phyloP scores from a whole-genome alignment of 2,888 invertebrate genomes.

The Apodemia duryi region DNA sequence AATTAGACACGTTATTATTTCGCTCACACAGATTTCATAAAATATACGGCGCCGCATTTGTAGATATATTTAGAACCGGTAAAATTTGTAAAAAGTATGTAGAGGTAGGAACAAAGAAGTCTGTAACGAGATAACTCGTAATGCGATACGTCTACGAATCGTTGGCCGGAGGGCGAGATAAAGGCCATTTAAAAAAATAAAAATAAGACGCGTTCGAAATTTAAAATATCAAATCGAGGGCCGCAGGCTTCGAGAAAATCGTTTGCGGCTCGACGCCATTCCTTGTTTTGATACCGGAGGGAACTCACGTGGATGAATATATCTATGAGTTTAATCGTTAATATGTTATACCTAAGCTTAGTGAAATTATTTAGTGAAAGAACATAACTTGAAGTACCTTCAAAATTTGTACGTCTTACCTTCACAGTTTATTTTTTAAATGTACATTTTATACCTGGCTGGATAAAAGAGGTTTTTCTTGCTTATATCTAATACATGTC shows the following conservation, averaged over 20 bases:
- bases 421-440: slow-evolving; percentile 17
- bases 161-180: slow-evolving; percentile 65
- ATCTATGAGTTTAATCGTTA: slow-evolving; percentile 17
- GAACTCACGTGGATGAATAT: slow-evolving; percentile 19
- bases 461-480: slow-evolving; percentile 48
- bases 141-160: slow-evolving; percentile 70
- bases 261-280: slow-evolving; percentile 23
- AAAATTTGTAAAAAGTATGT: slow-evolving; percentile 48
- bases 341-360: neutral
- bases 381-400: neutral
- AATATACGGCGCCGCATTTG: slow-evolving; percentile 54
- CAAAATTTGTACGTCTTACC: slow-evolving; percentile 12
- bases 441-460: slow-evolving; percentile 25
- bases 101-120: slow-evolving; percentile 50
- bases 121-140: slow-evolving; percentile 71
- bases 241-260: slow-evolving; percentile 32
- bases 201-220: slow-evolving; percentile 56
- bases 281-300: slow-evolving; percentile 25
- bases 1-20: slow-evolving; percentile 57
- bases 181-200: slow-evolving; percentile 57
- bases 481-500: slow-evolving; percentile 67
- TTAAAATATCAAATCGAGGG: slow-evolving; percentile 59
- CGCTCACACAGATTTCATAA: slow-evolving; percentile 65
- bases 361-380: neutral
- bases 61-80: slow-evolving; percentile 46